Evolutionary conservation across 2,113 vertebrate species (phyloP), one percentile per base, ranked within the genome.

Genomic region (Pseudorasbora parva): DNA sequence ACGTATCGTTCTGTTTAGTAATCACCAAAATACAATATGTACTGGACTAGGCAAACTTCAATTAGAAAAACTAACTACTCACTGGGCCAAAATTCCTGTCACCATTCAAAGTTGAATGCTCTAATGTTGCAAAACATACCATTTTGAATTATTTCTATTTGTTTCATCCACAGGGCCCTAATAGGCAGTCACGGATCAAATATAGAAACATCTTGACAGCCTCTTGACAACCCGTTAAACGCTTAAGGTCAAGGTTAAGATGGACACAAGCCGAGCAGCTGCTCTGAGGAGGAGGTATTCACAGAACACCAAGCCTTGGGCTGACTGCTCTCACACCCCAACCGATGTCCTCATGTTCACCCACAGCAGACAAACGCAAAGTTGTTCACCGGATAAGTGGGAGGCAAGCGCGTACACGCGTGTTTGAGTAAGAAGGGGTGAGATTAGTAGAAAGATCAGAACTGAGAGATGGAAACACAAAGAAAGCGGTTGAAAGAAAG

Each of bases 381-480:
- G 15, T 56, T 41, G 59, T 77, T 59, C 27, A 59, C 75, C 12
- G 57, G 64, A 72, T 47, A 82, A 51, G 85, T 84, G 69, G 82
- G 77, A 54, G 56, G 78, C 37, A 68, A 72, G 64, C 56, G 62
- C 1, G 23, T 60, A 76, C 45, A 74, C 10, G 45, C 68, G 54
- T 81, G 62, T 82, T 84, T 82, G 33, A 64, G 69, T 81, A 86
- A 64, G 64, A 57, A 76, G 49, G 78, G 25, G 17, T 47, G 51
- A 74, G 37, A 79, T 47, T 56, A 74, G 54, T 47, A 47, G 5
- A 75, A 51, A 12, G n/a, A 54, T 5, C 12, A 82, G 25, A 54
- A 7, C 56, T 30, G 41, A 45, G 25, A 64, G 56, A 8, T 11
- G 59, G 25, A 78, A 66, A 60, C 21, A 71, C 17, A 82, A 73